These are phyloP conservation scores for Noturus placidus DNA, from an alignment of 2,113 vertebrate species.

Conservation along the genomic window DNA sequence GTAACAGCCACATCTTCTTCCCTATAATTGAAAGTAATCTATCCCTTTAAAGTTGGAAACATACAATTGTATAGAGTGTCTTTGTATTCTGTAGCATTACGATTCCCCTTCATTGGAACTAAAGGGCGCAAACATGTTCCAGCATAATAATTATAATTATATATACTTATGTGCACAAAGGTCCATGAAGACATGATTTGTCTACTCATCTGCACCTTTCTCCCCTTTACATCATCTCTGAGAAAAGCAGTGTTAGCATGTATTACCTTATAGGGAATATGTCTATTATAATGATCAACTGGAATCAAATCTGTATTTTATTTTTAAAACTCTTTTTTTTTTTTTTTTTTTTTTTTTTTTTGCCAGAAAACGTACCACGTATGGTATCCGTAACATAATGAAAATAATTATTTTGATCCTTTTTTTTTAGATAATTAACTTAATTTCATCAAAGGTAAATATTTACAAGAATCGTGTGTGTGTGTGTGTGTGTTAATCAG, in stretches of 20 bases:
- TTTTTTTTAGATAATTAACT: neutral
- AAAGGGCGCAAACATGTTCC: neutral
- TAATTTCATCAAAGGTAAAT: neutral
- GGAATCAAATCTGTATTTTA: neutral
- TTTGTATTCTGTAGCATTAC: neutral
- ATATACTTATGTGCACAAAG: no score
- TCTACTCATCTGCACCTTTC: neutral
- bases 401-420: neutral
- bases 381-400: neutral
- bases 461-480: neutral
- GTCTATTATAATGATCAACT: neutral
- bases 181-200: neutral
- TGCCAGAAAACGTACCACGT: neutral
- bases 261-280: neutral
- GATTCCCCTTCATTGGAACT: neutral
- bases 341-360: neutral
- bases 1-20: neutral
- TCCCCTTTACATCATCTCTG: neutral
- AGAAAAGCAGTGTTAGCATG: neutral
- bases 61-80: neutral
- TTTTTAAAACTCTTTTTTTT: neutral
- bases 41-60: neutral
- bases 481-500: constrained; percentile 60
- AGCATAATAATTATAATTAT: neutral
- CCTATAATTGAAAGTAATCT: neutral